Evolutionary conservation across 1,140 invertebrate genomes (phyloP), one percentile per base, ranked within the genome.

Genomic region (Leptopilina clavipes): DNA sequence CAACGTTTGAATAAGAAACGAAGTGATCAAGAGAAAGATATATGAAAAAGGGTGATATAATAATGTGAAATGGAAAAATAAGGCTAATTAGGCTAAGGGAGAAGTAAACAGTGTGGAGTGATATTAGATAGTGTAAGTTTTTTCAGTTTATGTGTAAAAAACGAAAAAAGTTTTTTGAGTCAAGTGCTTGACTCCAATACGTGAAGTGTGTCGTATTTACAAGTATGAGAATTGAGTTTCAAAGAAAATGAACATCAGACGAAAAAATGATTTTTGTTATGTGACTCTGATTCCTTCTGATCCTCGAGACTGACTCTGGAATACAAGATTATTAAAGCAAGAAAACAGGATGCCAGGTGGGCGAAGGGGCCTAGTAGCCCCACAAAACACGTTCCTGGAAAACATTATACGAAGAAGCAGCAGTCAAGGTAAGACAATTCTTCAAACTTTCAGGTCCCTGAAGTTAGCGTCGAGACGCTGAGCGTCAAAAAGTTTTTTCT

Each of bases 301-400:
- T 70, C 76, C 74, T 75, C 78, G 73, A 74, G 78, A 76, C 75
- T 75, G 76, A 76, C 79, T 75, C 76, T 73, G 75, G 82, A 78
- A 75, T 81, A 70, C 72, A 72, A 78, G 72, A 81, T 78, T 74
- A 86, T 84, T 84, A 77, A 74, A 84, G 77, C 71, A 87, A 85
- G 59, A 80, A 80, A 80, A 82, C 89, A 95, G 92, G 92, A 98
- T 98, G 97, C 96, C 97, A 91, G 97, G 97, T 89, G 97, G 97
- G 91, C 94, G 97, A 89, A 94, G 97, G 94, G 98, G 98, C 91
- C 94, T 99, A 84, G 98, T 99, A 87, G 98, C 98, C 93, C 98
- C 98, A 86, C 98, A 99, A 93, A 99, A 99, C 92, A 99, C 98
- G 83, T 99, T 99, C 92, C 93, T 99, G 85, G 98, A 99, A 92